phyloP scores from a whole-genome alignment of 1,140 invertebrate species.

The Hylyphantes graminicola region DNA sequence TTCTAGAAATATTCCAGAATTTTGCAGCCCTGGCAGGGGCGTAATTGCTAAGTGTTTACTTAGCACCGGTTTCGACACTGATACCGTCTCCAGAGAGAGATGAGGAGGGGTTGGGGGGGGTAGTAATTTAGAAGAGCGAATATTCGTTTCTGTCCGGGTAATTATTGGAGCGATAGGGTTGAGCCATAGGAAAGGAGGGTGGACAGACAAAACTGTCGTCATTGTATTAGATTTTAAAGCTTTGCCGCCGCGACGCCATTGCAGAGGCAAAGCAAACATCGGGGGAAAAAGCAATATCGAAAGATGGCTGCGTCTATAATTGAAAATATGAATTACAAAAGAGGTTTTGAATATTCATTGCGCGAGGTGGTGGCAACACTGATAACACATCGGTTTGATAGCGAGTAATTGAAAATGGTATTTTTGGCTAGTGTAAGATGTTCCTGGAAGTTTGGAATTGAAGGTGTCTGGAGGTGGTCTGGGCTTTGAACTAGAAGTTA shows the following conservation, averaged over 20 bases:
- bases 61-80: slow-evolving; percentile 38
- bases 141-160: slow-evolving; percentile 41
- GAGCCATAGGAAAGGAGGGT: neutral
- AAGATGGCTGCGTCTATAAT: neutral
- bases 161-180: slow-evolving; percentile 13
- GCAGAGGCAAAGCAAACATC: slow-evolving; percentile 7
- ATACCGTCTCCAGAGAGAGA: slow-evolving; percentile 8
- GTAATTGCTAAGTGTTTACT: slow-evolving; percentile 58
- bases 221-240: slow-evolving; percentile 12
- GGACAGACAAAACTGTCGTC: neutral
- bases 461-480: too few species aligned
- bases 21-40: slow-evolving; percentile 4
- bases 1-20: neutral
- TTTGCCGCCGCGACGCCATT: neutral
- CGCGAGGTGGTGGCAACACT: too few species aligned
- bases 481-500: too few species aligned
- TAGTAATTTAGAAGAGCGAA: slow-evolving; percentile 27
- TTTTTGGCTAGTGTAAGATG: too few species aligned
- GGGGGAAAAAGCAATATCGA: slow-evolving; percentile 21
- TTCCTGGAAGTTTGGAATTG: too few species aligned
- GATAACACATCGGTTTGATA: too few species aligned
- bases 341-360: too few species aligned
- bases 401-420: too few species aligned
- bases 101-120: neutral
- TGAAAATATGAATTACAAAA: too few species aligned